phyloP scores from a whole-genome alignment of 2,797 vertebrate species.

The Streptopelia turtur region DNA sequence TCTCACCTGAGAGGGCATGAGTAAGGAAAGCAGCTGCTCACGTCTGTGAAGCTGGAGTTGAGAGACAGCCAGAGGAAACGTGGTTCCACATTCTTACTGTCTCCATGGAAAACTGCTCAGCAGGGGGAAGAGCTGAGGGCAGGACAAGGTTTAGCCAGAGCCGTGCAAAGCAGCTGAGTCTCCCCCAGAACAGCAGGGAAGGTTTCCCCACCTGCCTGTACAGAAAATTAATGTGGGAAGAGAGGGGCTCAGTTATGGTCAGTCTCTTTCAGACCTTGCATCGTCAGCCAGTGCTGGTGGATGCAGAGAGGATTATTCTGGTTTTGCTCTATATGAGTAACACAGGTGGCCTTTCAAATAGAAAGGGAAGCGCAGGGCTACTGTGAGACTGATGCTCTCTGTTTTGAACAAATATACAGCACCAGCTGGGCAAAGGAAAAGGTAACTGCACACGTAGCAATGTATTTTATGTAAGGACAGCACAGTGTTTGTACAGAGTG shows the following conservation, averaged over 20 bases:
- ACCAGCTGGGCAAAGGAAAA: not conserved
- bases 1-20: not conserved
- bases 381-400: not conserved
- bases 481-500: not conserved
- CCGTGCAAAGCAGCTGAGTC: not conserved
- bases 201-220: not conserved
- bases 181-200: not conserved
- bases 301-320: accelerated
- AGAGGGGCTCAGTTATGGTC: not conserved
- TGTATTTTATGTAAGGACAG: not conserved
- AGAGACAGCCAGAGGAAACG: not conserved
- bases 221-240: not conserved
- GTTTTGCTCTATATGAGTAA: not conserved
- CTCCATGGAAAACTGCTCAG: not conserved
- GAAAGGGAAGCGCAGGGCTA: not conserved
- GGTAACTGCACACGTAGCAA: not conserved
- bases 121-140: not conserved
- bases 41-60: not conserved
- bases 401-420: not conserved
- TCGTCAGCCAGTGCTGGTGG: not conserved
- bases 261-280: not conserved
- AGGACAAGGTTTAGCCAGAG: not conserved
- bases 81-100: not conserved
- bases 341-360: not conserved
- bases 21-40: not conserved